Evolutionary conservation across 2,888 invertebrate genomes (phyloP).

Genomic region (Imbricaverruca yamaguchii): DNA sequence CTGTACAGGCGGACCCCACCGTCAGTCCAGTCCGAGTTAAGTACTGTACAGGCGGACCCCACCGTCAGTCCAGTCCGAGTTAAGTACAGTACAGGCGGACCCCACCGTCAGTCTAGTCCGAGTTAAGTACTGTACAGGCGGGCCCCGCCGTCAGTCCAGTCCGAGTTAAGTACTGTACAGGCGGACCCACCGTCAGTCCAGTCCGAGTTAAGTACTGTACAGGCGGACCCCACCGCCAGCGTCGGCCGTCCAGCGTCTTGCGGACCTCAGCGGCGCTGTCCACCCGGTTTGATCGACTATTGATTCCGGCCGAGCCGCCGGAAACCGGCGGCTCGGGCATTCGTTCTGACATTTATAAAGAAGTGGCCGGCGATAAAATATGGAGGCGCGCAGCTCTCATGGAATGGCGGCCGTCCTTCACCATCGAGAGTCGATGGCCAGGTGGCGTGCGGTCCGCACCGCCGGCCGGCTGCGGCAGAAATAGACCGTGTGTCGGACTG

Average conservation of each 20-base stretch:
- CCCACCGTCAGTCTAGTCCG: too few species aligned
- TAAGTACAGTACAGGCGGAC: too few species aligned
- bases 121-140: too few species aligned
- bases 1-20: too few species aligned
- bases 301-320: neutral
- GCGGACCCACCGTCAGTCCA: too few species aligned
- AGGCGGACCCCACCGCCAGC: neutral
- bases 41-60: too few species aligned
- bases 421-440: neutral
- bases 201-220: too few species aligned
- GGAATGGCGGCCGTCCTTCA: neutral
- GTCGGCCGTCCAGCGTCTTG: neutral
- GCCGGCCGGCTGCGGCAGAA: neutral
- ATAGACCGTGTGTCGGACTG: neutral
- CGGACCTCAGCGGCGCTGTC: neutral
- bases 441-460: neutral
- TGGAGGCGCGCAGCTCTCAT: neutral
- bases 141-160: too few species aligned
- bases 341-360: conserved; percentile 12
- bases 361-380: conserved; percentile 12
- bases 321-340: neutral
- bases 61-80: too few species aligned
- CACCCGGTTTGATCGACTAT: conserved; percentile 8
- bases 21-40: too few species aligned
- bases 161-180: too few species aligned